Percentiles rank a stretch among this genome's conserved stretches.
Conservation (phyloP, 2,888 invertebrate genomes). For the Microctonus brassicae region DNA sequence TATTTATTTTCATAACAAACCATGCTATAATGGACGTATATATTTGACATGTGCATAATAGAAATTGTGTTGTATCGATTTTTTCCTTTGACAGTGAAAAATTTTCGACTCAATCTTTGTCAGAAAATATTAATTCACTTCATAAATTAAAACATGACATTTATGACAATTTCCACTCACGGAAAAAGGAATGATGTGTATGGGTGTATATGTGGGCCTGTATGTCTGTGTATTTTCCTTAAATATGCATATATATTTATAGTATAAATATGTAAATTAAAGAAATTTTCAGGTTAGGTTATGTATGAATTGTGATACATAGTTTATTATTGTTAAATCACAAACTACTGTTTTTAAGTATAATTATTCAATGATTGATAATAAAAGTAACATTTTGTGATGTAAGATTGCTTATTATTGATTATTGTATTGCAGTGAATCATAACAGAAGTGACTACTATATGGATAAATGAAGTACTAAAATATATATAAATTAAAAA, state of each 20-base stretch:
- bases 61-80: conserved; percentile 30
- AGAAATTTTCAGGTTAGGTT: conserved; percentile 18
- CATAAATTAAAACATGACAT: neutral
- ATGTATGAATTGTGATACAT: neutral
- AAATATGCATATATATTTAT: neutral
- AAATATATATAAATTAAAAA: conserved; percentile 19
- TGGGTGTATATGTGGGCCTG: too few relatives aligned
- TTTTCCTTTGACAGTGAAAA: neutral
- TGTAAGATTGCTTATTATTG: neutral
- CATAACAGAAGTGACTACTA: neutral
- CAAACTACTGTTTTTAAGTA: neutral
- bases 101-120: neutral
- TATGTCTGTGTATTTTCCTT: too few relatives aligned
- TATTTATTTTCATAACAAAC: conserved; percentile 13
- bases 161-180: neutral
- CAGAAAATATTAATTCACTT: neutral
- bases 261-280: neutral
- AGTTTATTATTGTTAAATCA: neutral
- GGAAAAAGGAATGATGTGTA: too few relatives aligned
- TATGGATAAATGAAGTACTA: neutral
- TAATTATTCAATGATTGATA: too few relatives aligned
- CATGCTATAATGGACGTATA: neutral
- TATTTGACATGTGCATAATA: conserved; percentile 41
- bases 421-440: neutral
- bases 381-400: neutral